Evolutionary conservation across 2,797 vertebrate genomes (phyloP).

Genomic region (Trachops cirrhosus): DNA sequence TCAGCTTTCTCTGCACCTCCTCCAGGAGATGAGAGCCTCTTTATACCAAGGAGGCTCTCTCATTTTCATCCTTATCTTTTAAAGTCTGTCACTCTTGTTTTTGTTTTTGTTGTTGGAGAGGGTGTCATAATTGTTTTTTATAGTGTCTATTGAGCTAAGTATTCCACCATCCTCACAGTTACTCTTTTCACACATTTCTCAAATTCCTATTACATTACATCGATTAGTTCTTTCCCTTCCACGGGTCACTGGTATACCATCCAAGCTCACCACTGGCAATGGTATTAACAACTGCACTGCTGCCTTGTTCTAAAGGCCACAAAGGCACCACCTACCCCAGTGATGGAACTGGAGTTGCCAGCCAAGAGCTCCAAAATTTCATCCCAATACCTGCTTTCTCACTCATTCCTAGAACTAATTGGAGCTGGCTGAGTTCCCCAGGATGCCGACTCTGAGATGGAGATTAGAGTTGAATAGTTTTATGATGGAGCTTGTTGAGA

Average conservation of each 20-base stretch:
- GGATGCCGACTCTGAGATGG: neutral
- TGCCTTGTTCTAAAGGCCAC: neutral
- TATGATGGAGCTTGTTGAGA: neutral
- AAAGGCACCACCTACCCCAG: neutral
- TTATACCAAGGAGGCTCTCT: neutral
- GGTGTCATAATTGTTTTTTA: neutral
- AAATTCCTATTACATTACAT: neutral
- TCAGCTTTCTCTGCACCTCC: neutral
- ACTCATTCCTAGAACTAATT: neutral
- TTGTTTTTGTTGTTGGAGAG: neutral
- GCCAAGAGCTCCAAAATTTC: neutral
- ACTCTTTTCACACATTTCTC: neutral
- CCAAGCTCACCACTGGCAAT: neutral
- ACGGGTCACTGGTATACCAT: neutral
- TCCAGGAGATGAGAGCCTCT: neutral
- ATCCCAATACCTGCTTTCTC: neutral
- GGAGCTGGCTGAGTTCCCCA: neutral
- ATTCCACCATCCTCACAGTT: neutral
- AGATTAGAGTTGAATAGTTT: neutral
- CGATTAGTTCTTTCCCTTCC: neutral
- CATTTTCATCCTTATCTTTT: neutral
- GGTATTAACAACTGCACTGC: neutral
- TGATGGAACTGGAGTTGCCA: neutral
- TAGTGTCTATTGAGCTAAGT: neutral
- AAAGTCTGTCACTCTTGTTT: neutral